These are phyloP conservation scores for Sitodiplosis mosellana DNA, from an alignment of 1,140 invertebrate genomes.

Conservation along the genomic window DNA sequence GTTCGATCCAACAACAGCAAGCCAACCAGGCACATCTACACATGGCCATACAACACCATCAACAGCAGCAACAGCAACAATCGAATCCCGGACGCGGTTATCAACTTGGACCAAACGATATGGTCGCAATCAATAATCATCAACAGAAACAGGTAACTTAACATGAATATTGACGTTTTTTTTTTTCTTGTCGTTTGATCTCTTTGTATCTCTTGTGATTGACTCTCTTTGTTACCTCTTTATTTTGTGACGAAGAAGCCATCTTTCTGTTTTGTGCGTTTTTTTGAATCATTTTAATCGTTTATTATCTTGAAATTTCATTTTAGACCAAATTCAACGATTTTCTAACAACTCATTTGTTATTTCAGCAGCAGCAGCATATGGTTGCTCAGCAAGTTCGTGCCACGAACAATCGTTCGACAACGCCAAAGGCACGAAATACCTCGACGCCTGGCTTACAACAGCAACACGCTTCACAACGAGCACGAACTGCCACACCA, in stretches of 20 bases:
- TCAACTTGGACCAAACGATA: not conserved
- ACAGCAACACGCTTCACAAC: slow-evolving; percentile 11
- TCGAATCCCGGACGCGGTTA: not conserved
- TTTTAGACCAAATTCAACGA: too few species aligned
- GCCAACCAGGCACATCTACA: slow-evolving; percentile 32
- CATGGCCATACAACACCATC: slow-evolving; percentile 27
- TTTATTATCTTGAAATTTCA: too few species aligned
- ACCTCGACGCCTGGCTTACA: slow-evolving; percentile 20
- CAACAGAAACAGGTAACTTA: too few species aligned
- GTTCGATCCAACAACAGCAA: slow-evolving; percentile 38
- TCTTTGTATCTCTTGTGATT: too few species aligned
- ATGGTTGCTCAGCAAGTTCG: not conserved
- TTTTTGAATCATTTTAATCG: too few species aligned
- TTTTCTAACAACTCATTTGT: too few species aligned
- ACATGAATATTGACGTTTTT: too few species aligned
- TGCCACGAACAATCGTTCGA: slow-evolving; percentile 13
- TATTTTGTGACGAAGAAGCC: too few species aligned
- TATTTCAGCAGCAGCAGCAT: not conserved
- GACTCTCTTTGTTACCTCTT: too few species aligned
- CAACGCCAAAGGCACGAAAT: slow-evolving; percentile 20
- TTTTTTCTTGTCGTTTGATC: too few species aligned
- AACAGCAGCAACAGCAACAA: slow-evolving; percentile 11
- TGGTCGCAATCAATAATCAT: too few species aligned
- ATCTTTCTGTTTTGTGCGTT: too few species aligned
- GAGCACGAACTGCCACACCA: slow-evolving; percentile 14